Evolutionary conservation across 2,113 vertebrate species (phyloP), one percentile per base, ranked within the genome.

Genomic region (Hypanus sabinus): DNA sequence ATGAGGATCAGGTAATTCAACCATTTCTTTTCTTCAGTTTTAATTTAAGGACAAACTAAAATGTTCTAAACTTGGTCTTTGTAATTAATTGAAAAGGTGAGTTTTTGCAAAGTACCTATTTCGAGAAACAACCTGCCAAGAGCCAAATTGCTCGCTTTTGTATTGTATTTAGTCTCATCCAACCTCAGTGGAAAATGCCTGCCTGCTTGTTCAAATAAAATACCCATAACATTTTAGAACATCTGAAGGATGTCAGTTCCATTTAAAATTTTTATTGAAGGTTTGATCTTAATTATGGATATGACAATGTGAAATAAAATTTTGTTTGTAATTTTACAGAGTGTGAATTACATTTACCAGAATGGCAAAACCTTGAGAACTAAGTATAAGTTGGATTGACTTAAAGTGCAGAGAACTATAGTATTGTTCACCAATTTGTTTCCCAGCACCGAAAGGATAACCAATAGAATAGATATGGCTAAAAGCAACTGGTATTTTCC

Each of bases 1-100:
- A 97, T 18, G 95, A 98, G 46, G 99, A 99, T 95, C 98, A 98
- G 98, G 99, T 99, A 98, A 0, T 11, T 12, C 20, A 73, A 93
- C 24, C 30, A 65, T 20, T 90, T 65, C n/a, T 0, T 90, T 90
- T 6, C 71, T 75, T 71, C 24, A 93, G 65, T 12, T 92, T 33
- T 71, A 71, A 46, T 92, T 70, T 10, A 68, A 91, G 20, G 36
- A 24, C 55, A 87, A 30, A 87, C 30, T 87, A 10, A 88, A 88
- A 11, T 88, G 57, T 88, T 62, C 27, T 60, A 87, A 30, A 87
- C 68, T 10, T 60, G 60, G 14, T 88, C 5, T 65, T 88, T 57
- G 8, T 65, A 90, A 88, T 12, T 65, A 65, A 87, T 5, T 88
- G 55, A n/a, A 18, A 85, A 62, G 11, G n/a, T n/a, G 6, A 88